These are phyloP conservation scores for Drosophila oshimai DNA, from an alignment of 1,140 invertebrate genomes.

Conservation along the genomic window DNA sequence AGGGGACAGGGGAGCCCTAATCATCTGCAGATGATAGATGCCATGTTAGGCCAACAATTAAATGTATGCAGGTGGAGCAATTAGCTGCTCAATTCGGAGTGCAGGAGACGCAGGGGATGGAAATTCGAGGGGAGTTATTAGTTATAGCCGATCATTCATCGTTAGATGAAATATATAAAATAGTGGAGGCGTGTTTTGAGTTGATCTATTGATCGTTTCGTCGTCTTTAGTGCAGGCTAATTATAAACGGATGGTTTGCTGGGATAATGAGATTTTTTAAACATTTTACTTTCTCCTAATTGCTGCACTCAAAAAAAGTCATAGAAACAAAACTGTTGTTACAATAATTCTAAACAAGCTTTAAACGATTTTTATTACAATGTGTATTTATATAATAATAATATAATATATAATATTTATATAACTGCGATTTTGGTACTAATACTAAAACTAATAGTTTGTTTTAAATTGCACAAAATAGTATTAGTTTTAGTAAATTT, in stretches of 20 bases:
- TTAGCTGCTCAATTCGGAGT: conserved; percentile 33
- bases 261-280: conserved; percentile 9
- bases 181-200: conserved; percentile 31
- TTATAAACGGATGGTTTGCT: conserved; percentile 31
- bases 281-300: conserved; percentile 1
- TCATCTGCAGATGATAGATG: conserved; percentile 67
- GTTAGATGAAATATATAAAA: conserved; percentile 2
- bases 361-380: no score
- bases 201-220: conserved; percentile 29
- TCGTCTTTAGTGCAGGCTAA: conserved; percentile 1
- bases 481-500: no score
- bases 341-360: no score
- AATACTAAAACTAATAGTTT: no score
- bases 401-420: no score
- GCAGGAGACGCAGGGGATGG: conserved; percentile 5
- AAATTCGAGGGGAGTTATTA: conserved; percentile 16
- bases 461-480: no score
- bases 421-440: no score
- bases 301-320: no score
- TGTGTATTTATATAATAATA: no score
- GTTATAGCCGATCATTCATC: conserved; percentile 49
- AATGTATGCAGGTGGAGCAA: conserved; percentile 67
- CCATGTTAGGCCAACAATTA: conserved; percentile 48
- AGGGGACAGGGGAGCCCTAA: conserved; percentile 38
- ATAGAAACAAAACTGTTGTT: no score